phyloP scores from a whole-genome alignment of 2,888 invertebrate species.

The Papilio demoleus region DNA sequence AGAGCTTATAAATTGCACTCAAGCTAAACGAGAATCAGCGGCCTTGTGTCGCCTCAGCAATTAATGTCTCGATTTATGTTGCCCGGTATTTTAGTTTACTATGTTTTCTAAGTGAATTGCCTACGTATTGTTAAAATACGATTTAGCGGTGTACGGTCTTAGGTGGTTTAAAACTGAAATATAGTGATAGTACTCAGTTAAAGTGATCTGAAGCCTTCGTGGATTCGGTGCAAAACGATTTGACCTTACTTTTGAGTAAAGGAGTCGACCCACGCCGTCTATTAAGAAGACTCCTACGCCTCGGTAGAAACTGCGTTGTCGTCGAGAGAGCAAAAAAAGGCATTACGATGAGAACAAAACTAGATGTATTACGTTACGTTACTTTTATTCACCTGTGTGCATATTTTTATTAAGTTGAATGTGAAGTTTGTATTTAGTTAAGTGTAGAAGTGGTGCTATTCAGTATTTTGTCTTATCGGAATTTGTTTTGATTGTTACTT shows the following conservation, averaged over 20 bases:
- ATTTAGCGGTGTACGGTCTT: constrained; percentile 56
- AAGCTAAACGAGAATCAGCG: constrained; percentile 57
- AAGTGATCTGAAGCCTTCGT: constrained; percentile 56
- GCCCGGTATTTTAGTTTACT: constrained; percentile 76
- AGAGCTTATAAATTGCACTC: constrained; percentile 60
- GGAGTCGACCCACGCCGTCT: constrained; percentile 75
- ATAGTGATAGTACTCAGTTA: constrained; percentile 54
- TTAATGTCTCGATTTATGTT: constrained; percentile 62
- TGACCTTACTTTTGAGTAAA: constrained; percentile 73
- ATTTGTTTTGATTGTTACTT: constrained; percentile 54
- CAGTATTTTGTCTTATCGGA: constrained; percentile 43
- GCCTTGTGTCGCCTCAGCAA: constrained; percentile 61
- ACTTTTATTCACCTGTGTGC: constrained; percentile 47
- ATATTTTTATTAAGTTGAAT: constrained; percentile 43
- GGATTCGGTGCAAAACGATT: constrained; percentile 56
- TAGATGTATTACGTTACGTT: constrained; percentile 53
- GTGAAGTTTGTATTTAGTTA: constrained; percentile 40
- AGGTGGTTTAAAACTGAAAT: constrained; percentile 57
- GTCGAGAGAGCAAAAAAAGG: constrained; percentile 49
- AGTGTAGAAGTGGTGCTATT: constrained; percentile 44
- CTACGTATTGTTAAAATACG: constrained; percentile 52
- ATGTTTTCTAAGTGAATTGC: constrained; percentile 55
- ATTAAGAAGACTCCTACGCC: constrained; percentile 78
- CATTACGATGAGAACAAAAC: constrained; percentile 61
- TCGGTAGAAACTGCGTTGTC: constrained; percentile 59